Percentiles rank a stretch among this genome's conserved stretches.
Conservation (phyloP, 1,140 invertebrate species). For the Nasonia longicornis region DNA sequence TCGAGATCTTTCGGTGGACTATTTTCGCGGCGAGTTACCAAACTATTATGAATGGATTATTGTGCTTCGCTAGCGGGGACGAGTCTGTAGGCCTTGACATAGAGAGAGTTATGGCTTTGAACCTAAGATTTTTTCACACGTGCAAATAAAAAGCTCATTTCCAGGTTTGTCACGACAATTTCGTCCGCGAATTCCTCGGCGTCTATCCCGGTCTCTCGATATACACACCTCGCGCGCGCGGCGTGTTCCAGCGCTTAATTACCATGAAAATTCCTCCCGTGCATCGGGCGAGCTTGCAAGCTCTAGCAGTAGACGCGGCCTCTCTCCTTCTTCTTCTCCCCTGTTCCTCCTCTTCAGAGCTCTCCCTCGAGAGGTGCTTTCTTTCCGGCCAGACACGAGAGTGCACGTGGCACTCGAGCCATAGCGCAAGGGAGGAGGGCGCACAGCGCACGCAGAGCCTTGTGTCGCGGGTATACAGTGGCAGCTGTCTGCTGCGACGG, state of each 20-base stretch:
- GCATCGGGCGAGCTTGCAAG: constrained; percentile 5
- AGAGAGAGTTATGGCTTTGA: too few relatives aligned
- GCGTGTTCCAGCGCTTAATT: constrained; percentile 22
- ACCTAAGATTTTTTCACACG: too few relatives aligned
- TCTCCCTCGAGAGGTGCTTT: neutral
- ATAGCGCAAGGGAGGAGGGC: too few relatives aligned
- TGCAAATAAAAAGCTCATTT: too few relatives aligned
- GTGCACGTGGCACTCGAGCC: neutral
- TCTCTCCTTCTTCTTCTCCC: neutral
- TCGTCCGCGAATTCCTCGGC: too few relatives aligned
- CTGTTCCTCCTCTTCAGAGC: neutral
- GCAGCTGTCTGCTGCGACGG: neutral
- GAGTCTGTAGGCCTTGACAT: neutral
- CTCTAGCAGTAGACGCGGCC: neutral
- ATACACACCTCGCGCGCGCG: neutral
- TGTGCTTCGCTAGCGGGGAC: neutral
- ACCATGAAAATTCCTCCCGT: neutral
- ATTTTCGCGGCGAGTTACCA: neutral
- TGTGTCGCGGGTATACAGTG: neutral
- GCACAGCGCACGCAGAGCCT: too few relatives aligned
- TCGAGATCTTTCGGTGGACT: neutral
- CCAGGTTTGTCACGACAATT: too few relatives aligned
- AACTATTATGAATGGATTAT: neutral
- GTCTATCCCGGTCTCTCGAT: too few relatives aligned
- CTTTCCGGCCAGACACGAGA: neutral